Evolutionary conservation across 2,113 vertebrate genomes (phyloP).

Genomic region (Oreotragus oreotragus): DNA sequence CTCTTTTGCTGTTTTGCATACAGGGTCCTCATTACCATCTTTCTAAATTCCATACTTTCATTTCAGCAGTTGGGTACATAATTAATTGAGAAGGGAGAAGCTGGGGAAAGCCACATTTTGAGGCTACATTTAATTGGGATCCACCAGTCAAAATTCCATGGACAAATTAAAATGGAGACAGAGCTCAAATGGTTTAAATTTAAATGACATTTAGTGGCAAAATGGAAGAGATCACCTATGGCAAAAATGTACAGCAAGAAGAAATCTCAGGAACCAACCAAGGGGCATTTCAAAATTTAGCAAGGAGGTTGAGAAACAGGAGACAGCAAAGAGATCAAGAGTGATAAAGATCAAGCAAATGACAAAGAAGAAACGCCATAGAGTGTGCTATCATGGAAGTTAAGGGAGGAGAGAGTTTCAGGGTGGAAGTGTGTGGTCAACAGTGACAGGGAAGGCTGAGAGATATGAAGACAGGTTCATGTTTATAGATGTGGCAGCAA

Average conservation of each 20-base stretch:
- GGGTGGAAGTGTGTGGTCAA: no score
- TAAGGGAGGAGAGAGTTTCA: not conserved
- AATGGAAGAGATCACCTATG: not conserved
- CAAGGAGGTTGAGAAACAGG: not conserved
- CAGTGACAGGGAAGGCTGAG: no score
- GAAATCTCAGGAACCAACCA: not conserved
- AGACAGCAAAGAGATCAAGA: not conserved
- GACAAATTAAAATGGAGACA: not conserved
- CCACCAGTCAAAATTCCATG: not conserved
- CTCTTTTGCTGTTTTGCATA: no score
- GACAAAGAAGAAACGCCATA: fast-evolving
- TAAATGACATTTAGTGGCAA: not conserved
- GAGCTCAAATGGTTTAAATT: not conserved
- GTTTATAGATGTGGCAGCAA: not conserved
- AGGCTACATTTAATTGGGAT: not conserved
- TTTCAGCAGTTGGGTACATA: not conserved
- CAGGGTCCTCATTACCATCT: no score
- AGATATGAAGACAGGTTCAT: not conserved
- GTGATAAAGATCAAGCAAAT: not conserved
- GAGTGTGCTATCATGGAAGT: not conserved
- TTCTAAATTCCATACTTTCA: no score
- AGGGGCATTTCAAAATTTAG: not conserved
- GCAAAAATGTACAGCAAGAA: not conserved
- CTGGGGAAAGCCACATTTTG: not conserved
- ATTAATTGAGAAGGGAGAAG: not conserved